Base-by-base conservation (phyloP, 1,140 invertebrate species). In the Mactra quadrangularis region DNA sequence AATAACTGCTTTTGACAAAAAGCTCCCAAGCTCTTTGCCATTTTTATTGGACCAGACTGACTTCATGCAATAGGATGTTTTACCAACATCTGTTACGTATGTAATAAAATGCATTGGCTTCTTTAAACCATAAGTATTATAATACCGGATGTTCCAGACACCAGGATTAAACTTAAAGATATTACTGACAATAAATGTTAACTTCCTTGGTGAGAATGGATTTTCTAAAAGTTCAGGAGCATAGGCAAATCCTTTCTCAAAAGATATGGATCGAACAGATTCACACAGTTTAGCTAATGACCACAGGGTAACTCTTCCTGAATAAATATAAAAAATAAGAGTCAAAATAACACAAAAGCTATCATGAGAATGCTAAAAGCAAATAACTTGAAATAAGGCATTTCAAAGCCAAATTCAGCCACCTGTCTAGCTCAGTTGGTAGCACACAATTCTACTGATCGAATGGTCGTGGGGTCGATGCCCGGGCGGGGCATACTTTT, bases 11-110 rank as follows among this genome's bases (percentile, higher is more conserved):
- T 60, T 75, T 45, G 53, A 11, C 22, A 60, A 17, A n/a, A 35
- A 57, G 41, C 15, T 38, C 19, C 31, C 72, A 19, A 75, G 38
- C 31, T 57, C 41, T 22, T 38, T 38, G 13, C 19, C 38, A 41
- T 1, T 60, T 6, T 17, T 17, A 17, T 75, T 35, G 19, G 25
- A 45, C 52, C 53, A 47, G 0, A 41, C 72, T 11, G 41, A 25
- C 22, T n/a, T 55, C 6, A 45, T 38, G 19, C 53, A n/a, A 29
- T 41, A 57, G 29, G 72, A 60, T 25, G 52, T 75, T 19, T 27
- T 45, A 31, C 72, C 72, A 41, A 60, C 53, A 60, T 75, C 4
- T 27, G 29, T 25, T 22, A 71, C 13, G 31, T 52, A 2, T 1
- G 31, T 7, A 17, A n/a, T 19, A 19, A 45, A 38, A 25, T 35